These are phyloP conservation scores for Canis aureus DNA, from an alignment of 2,113 vertebrate species.

Conservation along the genomic window DNA sequence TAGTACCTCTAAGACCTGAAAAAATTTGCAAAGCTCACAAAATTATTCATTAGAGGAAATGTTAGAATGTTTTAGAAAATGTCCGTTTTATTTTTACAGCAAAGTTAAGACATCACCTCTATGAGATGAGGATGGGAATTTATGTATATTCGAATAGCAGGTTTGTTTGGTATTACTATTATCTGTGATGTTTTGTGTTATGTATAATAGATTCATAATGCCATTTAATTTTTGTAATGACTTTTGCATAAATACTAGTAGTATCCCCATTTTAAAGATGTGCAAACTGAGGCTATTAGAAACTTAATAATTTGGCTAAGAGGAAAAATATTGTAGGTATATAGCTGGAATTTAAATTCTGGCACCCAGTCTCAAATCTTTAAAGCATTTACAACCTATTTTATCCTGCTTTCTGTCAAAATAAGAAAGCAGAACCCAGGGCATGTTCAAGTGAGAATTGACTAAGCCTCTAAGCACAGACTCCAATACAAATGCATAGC, in stretches of 20 bases:
- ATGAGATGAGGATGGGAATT: background rate
- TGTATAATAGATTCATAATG: background rate
- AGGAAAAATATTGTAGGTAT: background rate
- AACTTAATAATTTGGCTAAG: background rate
- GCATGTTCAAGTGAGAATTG: background rate
- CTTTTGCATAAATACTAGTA: background rate
- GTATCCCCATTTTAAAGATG: background rate
- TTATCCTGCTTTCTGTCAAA: background rate
- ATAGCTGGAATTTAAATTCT: background rate
- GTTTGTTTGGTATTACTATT: background rate
- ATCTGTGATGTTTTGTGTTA: background rate
- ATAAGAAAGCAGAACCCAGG: background rate
- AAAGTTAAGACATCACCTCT: background rate
- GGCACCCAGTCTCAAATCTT: background rate
- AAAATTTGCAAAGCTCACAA: background rate
- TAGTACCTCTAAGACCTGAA: background rate
- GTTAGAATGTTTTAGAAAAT: constrained; percentile 27
- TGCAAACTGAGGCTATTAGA: background rate
- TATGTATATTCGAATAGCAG: background rate
- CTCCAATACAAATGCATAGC: background rate
- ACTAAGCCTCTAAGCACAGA: background rate
- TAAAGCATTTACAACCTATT: background rate
- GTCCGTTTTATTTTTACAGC: background rate
- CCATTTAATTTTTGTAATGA: constrained; percentile 23
- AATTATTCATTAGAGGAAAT: constrained; percentile 48